Conservation (phyloP, 2,888 invertebrate species). For the Andrena haemorrhoa region DNA sequence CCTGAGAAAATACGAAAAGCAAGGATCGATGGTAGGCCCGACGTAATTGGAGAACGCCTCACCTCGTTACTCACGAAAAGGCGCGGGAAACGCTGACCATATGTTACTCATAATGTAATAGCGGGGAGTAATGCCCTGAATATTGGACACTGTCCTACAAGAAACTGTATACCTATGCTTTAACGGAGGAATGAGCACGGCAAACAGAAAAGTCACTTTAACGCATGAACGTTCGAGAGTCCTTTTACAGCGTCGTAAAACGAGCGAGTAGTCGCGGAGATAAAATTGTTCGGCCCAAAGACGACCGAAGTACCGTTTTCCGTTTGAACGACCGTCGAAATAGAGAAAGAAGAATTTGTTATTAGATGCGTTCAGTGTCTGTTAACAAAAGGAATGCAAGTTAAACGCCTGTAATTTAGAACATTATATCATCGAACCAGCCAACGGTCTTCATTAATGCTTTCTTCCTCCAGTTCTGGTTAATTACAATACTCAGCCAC, state of each 20-base stretch:
- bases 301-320: too few relatives aligned
- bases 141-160: not conserved
- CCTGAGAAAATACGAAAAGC: too few relatives aligned
- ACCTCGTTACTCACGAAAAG: slow-evolving; percentile 4
- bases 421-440: slow-evolving; percentile 12
- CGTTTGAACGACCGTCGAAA: too few relatives aligned
- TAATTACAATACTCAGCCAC: slow-evolving; percentile 60
- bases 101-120: not conserved
- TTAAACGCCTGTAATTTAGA: not conserved
- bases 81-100: not conserved
- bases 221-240: not conserved
- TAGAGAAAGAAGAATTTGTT: too few relatives aligned
- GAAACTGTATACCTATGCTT: slow-evolving; percentile 7
- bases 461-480: not conserved
- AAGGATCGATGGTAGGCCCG: too few relatives aligned
- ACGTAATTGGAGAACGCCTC: slow-evolving; percentile 5
- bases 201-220: not conserved
- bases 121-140: not conserved
- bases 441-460: slow-evolving; percentile 8
- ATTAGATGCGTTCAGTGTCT: too few relatives aligned
- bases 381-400: too few relatives aligned
- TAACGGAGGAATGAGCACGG: not conserved
- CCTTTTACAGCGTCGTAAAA: slow-evolving; percentile 36
- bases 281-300: too few relatives aligned
- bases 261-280: too few relatives aligned